A percentile compares a stretch with the other conserved stretches of the same genome.
phyloP scores from a whole-genome alignment of 2,888 invertebrate genomes.

The Lycia hirtaria region DNA sequence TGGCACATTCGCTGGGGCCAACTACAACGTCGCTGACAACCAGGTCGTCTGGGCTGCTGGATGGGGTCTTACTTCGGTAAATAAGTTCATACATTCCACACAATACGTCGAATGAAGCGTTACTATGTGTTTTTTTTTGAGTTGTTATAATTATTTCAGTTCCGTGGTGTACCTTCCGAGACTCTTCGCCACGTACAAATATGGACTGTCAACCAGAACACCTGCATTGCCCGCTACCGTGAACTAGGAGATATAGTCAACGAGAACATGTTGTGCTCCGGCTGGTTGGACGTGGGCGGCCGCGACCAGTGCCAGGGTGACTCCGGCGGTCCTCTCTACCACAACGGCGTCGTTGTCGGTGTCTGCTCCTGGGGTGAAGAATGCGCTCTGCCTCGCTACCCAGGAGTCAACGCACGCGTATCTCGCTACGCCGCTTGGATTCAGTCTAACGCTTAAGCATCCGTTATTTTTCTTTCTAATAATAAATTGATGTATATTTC shows the following conservation, averaged over 20 bases:
- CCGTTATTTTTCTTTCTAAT: too few species aligned
- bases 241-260: conserved; percentile 35
- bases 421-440: conserved; percentile 61
- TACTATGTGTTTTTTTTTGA: too few species aligned
- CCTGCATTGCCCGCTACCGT: conserved; percentile 43
- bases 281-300: conserved; percentile 64
- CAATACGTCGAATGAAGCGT: too few species aligned
- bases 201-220: conserved; percentile 49
- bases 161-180: conserved; percentile 29
- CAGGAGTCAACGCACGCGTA: conserved; percentile 58
- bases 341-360: conserved; percentile 58
- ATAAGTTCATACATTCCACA: too few species aligned
- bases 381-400: conserved; percentile 50
- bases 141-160: conserved; percentile 27
- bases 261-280: conserved; percentile 52
- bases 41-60: conserved; percentile 59
- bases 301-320: conserved; percentile 70
- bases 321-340: conserved; percentile 66
- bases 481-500: too few species aligned
- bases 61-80: conserved; percentile 60
- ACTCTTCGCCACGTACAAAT: conserved; percentile 53
- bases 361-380: conserved; percentile 54
- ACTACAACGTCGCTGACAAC: conserved; percentile 56
- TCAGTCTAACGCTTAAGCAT: conserved; percentile 51
- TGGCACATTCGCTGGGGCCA: conserved; percentile 54